Evolutionary conservation across 1,140 invertebrate genomes (phyloP), one percentile per base, ranked within the genome.

Genomic region (Dryas iulia): DNA sequence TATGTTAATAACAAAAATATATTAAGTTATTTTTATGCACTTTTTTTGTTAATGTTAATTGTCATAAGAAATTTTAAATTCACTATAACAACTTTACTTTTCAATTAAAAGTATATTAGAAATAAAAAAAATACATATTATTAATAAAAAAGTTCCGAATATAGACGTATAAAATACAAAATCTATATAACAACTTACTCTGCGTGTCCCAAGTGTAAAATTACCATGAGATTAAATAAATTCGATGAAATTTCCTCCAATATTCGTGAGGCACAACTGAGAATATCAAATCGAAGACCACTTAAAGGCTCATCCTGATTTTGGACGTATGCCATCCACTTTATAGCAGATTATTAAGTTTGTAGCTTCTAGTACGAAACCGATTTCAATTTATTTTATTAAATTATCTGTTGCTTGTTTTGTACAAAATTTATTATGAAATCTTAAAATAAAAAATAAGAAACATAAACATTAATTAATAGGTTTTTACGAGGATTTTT

Each of bases 261-360:
- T 47, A 47, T 47, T 47, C 39, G 39, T 21, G 39, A 47, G 0
- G 18, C 1, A 21, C 39, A 21, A 10, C 18, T 14, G 10, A 47
- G 39, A 47, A 47, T 47, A 14, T 47, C 5, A 47, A 47, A 47
- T 47, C 39, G 39, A 10, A 47, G 7, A 21, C 39, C 39, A 21
- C 39, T 47, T 47, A 47, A 21, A 47, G 39, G 39, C 39, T 47
- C 39, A 47, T 47, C 39, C 39, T 47, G 39, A 47, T 47, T 47
- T 47, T 47, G 39, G 39, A 47, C 39, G 39, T 47, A 47, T 47
- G 39, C 39, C 39, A 47, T 47, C 39, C 2, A 47, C 18, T 47
- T 47, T 47, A 47, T 47, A 47, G 6, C 39, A 47, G 2, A 21
- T 47, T 47, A 47, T 47, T 18, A 47, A 47, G 39, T 21, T 47